Evolutionary conservation across 2,797 vertebrate genomes (phyloP), one percentile per base, ranked within the genome.

Genomic region (Trematomus bernacchii): DNA sequence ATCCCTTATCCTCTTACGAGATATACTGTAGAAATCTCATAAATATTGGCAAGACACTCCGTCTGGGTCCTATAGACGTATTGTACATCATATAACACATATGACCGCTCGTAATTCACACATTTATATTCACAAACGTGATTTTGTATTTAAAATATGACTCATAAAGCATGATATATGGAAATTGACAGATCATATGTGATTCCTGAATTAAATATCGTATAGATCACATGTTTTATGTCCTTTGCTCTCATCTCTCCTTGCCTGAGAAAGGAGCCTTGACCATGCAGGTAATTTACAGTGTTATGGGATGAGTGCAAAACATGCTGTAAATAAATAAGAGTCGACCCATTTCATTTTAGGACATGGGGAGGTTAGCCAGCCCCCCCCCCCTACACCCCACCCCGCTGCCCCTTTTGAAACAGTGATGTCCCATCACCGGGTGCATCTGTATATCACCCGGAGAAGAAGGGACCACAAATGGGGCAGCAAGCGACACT

Each of bases 311-410:
- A 95, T 85, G 90, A 92, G 94, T 77, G 92, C 90, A 95, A 95
- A 96, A 95, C 95, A 95, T 85, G 94, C 92, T 92, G 95, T 96
- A 96, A 96, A 96, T 95, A 95, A 95, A 96, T 95, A 95, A 92
- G 91, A 90, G 89, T 87, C 85, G 47, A 92, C 85, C 90, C 90
- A 87, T 95, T 94, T 94, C 83, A 80, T 93, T 95, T 95, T 92
- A 91, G 90, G 82, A 91, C 43, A 6, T 37, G 33, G 43, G 85
- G 83, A 51, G 74, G 83, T 82, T 84, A 82, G 69, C 66, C 27
- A 1, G 43, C 53, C 68, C 66, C 52, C 53, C 52, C 53, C 52
- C 33, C 30, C 3, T 16, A 59, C 3, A 54, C 76, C 76, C 74
- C 82, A 61, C 64, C 69, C 37, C 43, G 53, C 57, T 85, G 79